Conservation (phyloP, 2,113 vertebrate species). For the Tretioscincus oriximinensis region DNA sequence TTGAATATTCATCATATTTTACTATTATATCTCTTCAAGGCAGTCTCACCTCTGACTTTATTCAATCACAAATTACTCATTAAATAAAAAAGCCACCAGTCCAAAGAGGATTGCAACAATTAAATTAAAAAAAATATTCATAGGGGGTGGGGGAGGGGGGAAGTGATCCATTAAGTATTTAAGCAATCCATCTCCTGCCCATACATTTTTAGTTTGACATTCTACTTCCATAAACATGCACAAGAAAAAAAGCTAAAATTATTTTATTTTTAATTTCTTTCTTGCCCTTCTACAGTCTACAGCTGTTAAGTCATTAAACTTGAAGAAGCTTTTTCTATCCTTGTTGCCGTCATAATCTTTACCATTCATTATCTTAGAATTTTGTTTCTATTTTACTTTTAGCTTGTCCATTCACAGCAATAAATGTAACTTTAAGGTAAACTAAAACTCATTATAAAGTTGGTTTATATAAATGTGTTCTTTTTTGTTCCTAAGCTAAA, state of each 20-base stretch:
- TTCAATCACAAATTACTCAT: not conserved
- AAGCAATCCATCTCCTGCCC: not conserved
- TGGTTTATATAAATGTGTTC: not conserved
- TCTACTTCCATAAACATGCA: constrained; percentile 10
- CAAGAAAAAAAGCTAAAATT: not conserved
- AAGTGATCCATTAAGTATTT: not conserved
- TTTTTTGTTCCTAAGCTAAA: not conserved
- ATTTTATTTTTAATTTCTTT: not conserved
- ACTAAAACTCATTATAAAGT: not conserved
- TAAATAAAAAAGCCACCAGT: not conserved
- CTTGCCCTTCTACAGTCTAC: not conserved
- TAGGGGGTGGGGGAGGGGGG: not conserved
- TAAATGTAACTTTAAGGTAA: not conserved
- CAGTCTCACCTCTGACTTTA: not conserved
- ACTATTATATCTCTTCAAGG: constrained; percentile 5
- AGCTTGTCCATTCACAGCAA: constrained; percentile 6
- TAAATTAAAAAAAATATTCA: not conserved
- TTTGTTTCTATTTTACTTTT: constrained; percentile 6
- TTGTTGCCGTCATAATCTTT: constrained; percentile 1
- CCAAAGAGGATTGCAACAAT: not conserved
- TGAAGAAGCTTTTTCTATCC: constrained; percentile 11
- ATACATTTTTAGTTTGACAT: not conserved
- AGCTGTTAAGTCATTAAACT: not conserved
- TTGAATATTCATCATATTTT: not conserved
- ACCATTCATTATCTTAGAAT: constrained; percentile 16